Conservation (phyloP, 2,797 vertebrate genomes). For the Eospalax fontanierii region DNA sequence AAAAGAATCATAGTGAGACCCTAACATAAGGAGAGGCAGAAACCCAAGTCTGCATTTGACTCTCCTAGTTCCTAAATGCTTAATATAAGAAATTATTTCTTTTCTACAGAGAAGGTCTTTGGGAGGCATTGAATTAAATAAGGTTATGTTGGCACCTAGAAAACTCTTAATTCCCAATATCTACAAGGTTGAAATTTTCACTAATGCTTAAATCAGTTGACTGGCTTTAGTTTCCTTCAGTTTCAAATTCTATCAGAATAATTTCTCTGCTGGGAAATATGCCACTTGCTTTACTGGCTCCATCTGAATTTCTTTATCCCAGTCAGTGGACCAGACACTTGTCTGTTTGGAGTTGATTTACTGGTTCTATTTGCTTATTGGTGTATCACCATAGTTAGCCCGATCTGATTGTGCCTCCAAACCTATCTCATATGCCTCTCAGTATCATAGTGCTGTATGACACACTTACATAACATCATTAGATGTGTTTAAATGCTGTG, state of each 20-base stretch:
- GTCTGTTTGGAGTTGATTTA: background rate
- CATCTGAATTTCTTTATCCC: background rate
- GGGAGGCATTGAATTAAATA: constrained; percentile 22
- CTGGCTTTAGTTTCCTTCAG: background rate
- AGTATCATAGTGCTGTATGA: background rate
- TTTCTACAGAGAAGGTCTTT: background rate
- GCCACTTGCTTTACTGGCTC: background rate
- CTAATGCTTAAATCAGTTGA: background rate
- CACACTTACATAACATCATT: background rate
- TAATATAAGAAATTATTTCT: background rate
- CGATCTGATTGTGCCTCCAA: background rate
- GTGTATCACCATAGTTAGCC: background rate
- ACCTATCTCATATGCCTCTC: background rate
- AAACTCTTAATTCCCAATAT: constrained; percentile 42
- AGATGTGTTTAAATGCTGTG: background rate
- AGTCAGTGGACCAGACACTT: background rate
- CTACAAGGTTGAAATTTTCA: constrained; percentile 8
- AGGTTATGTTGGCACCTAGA: constrained; percentile 4
- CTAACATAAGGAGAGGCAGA: background rate
- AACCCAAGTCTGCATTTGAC: background rate
- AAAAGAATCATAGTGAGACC: constrained; percentile 23
- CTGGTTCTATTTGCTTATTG: background rate
- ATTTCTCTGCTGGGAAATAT: background rate
- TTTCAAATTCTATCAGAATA: background rate
- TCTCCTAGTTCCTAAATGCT: background rate